Base-by-base conservation (phyloP, 2,888 invertebrate genomes). In the Sinhomidia bicolor region DNA sequence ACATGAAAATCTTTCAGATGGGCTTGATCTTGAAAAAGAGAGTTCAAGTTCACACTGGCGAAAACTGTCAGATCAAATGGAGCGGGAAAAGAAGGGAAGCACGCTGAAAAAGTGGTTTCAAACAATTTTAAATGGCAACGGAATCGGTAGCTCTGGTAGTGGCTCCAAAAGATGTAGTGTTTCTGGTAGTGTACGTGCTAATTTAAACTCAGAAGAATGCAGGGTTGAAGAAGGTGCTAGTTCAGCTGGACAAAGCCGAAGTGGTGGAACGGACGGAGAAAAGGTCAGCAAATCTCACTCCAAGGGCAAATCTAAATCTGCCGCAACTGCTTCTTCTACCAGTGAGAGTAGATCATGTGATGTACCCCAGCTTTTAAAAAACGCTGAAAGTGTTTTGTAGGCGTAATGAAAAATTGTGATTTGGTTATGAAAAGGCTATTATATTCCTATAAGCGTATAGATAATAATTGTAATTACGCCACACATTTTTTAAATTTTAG, bases 61-160 rank as follows among this genome's bases (percentile, higher is more conserved):
- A 89, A 92, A 91, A 62, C 65, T 91, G 12, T 91, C 90, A 5
- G 89, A 89, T 85, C 90, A 91, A 88, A 80, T 89, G 74, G 91
- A 91, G 74, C 78, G 60, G 17, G 89, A 91, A 51, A 91, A 89
- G 76, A 92, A 90, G 62, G 88, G 89, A 0, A 89, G 91, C 41
- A 89, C 90, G 9, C 76, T 92, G 9, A 92, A 91, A 68, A 91
- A 90, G 62, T 92, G 92, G 92, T 92, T 92, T 79, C 92, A 92
- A 71, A 92, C 90, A 32, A 90, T 92, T 82, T 47, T 92, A 1
- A 92, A 92, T 76, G 91, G 92, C 20, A 91, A 91, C 78, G 90
- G 90, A 5, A 89, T 90, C 9, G 89, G 90, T 6, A 90, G 88
- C 62, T 85, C 85, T 5, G 89, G 89, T 5, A 80, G 84, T 78